Conservation (phyloP, 64 coral and sea anemone genomes). For the Pocillopora verrucosa region DNA sequence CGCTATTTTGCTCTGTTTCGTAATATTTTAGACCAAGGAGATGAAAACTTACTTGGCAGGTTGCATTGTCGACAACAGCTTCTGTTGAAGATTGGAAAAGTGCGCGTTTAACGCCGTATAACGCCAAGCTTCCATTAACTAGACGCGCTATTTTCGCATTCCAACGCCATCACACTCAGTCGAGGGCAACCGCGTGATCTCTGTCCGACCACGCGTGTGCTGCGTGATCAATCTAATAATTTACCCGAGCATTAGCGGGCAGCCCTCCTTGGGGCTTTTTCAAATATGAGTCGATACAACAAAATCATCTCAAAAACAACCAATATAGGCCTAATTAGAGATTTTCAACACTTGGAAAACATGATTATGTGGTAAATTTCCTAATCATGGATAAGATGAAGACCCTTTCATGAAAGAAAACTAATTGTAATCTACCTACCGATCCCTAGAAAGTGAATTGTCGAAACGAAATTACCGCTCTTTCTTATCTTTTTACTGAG, state of each 20-base stretch:
- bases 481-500: not conserved
- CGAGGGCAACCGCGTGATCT: not conserved
- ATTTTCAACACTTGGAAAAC: too few species aligned
- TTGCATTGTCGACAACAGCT: conserved; percentile 31
- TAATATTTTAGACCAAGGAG: not conserved
- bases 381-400: too few species aligned
- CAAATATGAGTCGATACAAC: too few species aligned
- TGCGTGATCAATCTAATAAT: conserved; percentile 12
- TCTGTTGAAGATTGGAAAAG: not conserved
- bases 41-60: conserved; percentile 11
- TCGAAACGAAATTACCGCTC: not conserved
- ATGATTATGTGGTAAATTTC: too few species aligned
- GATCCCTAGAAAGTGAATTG: not conserved
- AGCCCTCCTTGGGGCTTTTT: too few species aligned
- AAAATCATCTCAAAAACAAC: too few species aligned
- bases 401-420: not conserved
- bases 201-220: not conserved
- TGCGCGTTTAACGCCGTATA: conserved; percentile 30
- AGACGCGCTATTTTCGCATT: not conserved
- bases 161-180: not conserved
- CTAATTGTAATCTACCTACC: not conserved
- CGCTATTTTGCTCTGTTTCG: not conserved
- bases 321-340: too few species aligned
- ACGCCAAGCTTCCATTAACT: conserved; percentile 30
- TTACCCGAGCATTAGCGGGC: not conserved